A percentile compares a stretch with the other conserved stretches of the same genome.
Evolutionary conservation across 2,888 invertebrate genomes (phyloP).

Genomic region (Drosophila koepferae): DNA sequence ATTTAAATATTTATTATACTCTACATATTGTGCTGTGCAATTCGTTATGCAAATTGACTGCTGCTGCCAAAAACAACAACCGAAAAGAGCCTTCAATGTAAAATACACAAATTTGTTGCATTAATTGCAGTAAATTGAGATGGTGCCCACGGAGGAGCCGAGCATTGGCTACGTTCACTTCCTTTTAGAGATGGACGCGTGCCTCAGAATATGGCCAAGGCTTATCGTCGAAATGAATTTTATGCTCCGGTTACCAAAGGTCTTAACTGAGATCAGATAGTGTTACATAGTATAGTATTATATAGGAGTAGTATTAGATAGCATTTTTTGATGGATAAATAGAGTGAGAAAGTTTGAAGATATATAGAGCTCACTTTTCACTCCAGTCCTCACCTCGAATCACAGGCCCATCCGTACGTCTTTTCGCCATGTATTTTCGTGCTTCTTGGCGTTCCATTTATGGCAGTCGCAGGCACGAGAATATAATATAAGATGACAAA

Average conservation of each 20-base stretch:
- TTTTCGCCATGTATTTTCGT: not conserved
- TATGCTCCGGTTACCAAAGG: not conserved
- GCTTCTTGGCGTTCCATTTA: not conserved
- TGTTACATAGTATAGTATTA: too few relatives aligned
- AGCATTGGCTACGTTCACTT: not conserved
- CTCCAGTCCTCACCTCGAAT: not conserved
- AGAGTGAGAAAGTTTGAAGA: too few relatives aligned
- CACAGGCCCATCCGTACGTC: not conserved
- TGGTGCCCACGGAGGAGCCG: not conserved
- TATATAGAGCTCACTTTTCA: not conserved
- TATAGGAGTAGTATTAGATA: too few relatives aligned
- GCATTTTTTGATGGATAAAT: too few relatives aligned
- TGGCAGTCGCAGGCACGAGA: not conserved
- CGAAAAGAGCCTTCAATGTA: slow-evolving; percentile 25
- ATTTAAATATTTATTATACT: slow-evolving; percentile 74
- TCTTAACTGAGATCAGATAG: not conserved
- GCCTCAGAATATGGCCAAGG: not conserved
- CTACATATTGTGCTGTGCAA: slow-evolving; percentile 44
- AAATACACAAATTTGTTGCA: slow-evolving; percentile 59
- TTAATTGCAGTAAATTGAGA: slow-evolving; percentile 41
- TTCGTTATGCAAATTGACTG: slow-evolving; percentile 18
- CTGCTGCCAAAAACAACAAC: slow-evolving; percentile 36
- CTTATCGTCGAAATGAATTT: not conserved
- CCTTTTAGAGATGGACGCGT: slow-evolving; percentile 5
- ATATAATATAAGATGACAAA: slow-evolving; percentile 40